Evolutionary conservation across 2,113 vertebrate species (phyloP).

Genomic region (Cyprinus carpio): DNA sequence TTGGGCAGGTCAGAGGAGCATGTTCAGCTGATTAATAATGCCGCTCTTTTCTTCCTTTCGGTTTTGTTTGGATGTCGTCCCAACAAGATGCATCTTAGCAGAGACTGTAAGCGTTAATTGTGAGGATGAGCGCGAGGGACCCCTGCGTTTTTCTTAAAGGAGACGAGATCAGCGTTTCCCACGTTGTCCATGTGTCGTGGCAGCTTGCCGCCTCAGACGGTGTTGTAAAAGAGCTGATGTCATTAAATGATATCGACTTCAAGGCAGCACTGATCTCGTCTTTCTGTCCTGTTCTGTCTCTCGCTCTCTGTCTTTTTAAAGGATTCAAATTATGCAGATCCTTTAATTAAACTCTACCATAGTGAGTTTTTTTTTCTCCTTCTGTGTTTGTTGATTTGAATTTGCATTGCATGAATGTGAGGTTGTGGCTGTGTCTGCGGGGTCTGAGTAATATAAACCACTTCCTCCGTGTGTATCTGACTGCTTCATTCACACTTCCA

Average conservation of each 20-base stretch:
- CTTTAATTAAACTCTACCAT: slow-evolving; percentile 65
- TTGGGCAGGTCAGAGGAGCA: slow-evolving; percentile 56
- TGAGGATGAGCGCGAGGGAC: slow-evolving; percentile 40
- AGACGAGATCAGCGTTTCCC: slow-evolving; percentile 57
- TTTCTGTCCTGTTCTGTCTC: slow-evolving; percentile 43
- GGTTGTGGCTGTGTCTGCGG: slow-evolving; percentile 38
- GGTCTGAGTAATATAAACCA: slow-evolving; percentile 51
- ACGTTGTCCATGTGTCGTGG: slow-evolving; percentile 46
- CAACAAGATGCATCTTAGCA: slow-evolving; percentile 57
- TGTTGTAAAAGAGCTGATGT: slow-evolving; percentile 64
- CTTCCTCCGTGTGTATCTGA: slow-evolving; percentile 43
- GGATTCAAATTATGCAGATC: slow-evolving; percentile 63
- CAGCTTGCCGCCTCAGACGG: slow-evolving; percentile 46
- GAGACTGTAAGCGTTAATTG: slow-evolving; percentile 56
- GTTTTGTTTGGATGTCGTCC: slow-evolving; percentile 55
- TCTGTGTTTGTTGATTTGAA: slow-evolving; percentile 53
- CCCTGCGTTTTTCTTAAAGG: slow-evolving; percentile 54
- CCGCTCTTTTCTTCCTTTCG: slow-evolving; percentile 51
- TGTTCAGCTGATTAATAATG: slow-evolving; percentile 60
- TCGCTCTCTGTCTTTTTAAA: slow-evolving; percentile 22
- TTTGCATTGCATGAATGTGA: slow-evolving; percentile 58
- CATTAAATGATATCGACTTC: slow-evolving; percentile 69
- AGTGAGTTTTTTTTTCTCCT: slow-evolving; percentile 53
- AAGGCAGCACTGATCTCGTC: slow-evolving; percentile 62
- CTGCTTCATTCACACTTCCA: slow-evolving; percentile 40